Evolutionary conservation across 2,888 invertebrate species (phyloP).

Genomic region (Eupsilia transversa): DNA sequence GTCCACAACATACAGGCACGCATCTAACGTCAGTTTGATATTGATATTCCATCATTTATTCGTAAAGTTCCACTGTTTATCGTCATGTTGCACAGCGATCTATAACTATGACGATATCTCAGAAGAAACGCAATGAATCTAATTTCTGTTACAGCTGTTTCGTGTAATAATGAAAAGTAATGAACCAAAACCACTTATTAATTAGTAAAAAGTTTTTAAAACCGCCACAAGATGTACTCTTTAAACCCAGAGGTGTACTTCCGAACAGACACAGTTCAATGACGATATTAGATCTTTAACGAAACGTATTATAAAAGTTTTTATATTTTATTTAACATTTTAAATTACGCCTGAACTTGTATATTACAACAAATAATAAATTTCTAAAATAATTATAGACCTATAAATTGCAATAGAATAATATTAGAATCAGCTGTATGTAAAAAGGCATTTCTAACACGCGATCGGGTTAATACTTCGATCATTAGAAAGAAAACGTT

Average conservation of each 20-base stretch:
- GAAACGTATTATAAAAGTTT: constrained; percentile 35
- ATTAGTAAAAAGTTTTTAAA: constrained; percentile 12
- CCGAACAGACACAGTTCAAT: constrained; percentile 42
- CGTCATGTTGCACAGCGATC: background rate
- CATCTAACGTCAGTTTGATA: constrained; percentile 54
- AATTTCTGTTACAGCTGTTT: too few species aligned
- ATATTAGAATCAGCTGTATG: constrained; percentile 58
- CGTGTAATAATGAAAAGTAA: constrained; percentile 4
- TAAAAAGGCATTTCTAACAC: constrained; percentile 62
- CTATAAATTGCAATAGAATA: constrained; percentile 59
- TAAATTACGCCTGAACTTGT: constrained; percentile 58
- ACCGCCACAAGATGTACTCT: background rate
- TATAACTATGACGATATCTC: background rate
- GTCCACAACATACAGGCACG: constrained; percentile 77
- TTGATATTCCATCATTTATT: constrained; percentile 33
- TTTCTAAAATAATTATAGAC: constrained; percentile 51
- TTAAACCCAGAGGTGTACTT: constrained; percentile 28
- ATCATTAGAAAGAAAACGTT: constrained; percentile 67
- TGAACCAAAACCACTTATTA: constrained; percentile 3
- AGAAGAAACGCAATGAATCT: background rate
- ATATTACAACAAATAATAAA: constrained; percentile 46
- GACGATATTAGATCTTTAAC: constrained; percentile 34
- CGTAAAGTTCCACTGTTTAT: background rate
- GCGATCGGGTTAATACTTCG: constrained; percentile 70
- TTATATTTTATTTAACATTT: constrained; percentile 48